A percentile compares a stretch with the other conserved stretches of the same genome.
Evolutionary conservation across 2,113 vertebrate species (phyloP).

Genomic region (Cavia porcellus): DNA sequence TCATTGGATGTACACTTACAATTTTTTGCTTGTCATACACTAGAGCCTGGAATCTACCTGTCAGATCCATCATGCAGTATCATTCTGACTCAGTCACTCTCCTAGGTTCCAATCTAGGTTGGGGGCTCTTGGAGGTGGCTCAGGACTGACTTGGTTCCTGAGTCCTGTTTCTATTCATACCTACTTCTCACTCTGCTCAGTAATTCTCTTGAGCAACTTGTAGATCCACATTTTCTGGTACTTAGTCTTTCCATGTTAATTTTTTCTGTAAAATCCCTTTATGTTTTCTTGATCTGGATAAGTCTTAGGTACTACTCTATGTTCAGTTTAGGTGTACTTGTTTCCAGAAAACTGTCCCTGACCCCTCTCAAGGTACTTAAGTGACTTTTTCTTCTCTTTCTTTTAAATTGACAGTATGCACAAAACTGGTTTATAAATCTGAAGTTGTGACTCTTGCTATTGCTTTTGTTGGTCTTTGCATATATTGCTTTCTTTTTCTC

Average conservation of each 20-base stretch:
- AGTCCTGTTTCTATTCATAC: neutral
- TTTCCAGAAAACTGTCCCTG: neutral
- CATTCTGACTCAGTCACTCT: neutral
- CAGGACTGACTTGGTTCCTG: neutral
- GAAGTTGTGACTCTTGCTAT: neutral
- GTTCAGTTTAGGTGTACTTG: neutral
- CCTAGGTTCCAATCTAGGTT: neutral
- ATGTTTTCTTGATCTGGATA: neutral
- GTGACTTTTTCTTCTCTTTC: neutral
- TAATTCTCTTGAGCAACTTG: neutral
- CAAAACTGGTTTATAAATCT: neutral
- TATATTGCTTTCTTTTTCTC: neutral
- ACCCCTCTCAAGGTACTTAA: neutral
- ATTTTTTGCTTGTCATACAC: neutral
- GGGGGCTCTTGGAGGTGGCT: neutral
- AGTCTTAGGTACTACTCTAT: neutral
- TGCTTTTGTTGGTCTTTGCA: neutral
- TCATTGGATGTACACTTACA: neutral
- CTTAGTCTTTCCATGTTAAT: constrained; percentile 22
- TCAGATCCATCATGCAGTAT: neutral
- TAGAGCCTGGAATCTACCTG: neutral
- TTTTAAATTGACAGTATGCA: neutral
- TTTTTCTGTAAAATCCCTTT: constrained; percentile 26
- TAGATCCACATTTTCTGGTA: neutral
- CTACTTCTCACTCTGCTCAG: neutral